Evolutionary conservation across 2,113 vertebrate genomes (phyloP), one percentile per base, ranked within the genome.

Genomic region (Pycnonotus jocosus): DNA sequence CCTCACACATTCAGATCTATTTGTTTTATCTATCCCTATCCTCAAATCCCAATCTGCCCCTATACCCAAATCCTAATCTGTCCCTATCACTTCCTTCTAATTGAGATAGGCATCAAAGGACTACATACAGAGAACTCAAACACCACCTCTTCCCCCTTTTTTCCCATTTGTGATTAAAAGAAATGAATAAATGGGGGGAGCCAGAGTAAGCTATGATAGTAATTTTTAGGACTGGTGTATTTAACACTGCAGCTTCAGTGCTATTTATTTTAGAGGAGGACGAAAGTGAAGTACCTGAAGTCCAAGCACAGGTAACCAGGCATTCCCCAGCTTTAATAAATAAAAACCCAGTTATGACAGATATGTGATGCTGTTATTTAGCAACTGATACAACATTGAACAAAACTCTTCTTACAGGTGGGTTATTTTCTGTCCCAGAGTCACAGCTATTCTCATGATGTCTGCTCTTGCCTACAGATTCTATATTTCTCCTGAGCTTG

Each of bases 341-440:
- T 33, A 71, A 1, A 33, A 74, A 7, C 0, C 0, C 14, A 44
- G 28, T 56, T 54, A 27, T 7, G 7, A n/a, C 6, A 70, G 18
- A 20, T 58, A 23, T 1, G 7, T 1, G 4, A 45, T 56, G 20
- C 16, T 76, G 1, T 21, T 68, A 31, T 81, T 35, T 15, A 70
- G 47, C 48, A 85, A 23, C 40, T 60, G 61, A 24, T 60, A 33
- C 24, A 56, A 16, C 51, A 38, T 24, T 74, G 74, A 88, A 68
- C 48, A 25, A 56, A 60, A 64, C 35, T 81, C 27, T 47, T 64
- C 66, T 79, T 61, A 35, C 13, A 45, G 17, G 18, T 50, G 48
- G 21, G n/a, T 68, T 80, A 47, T 76, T 80, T 83, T 80, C 72
- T 24, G 19, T 60, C 51, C 37, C 60, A 48, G 42, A 84, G 7